Base-by-base conservation (phyloP, 2,113 vertebrate species). In the Calypte anna region DNA sequence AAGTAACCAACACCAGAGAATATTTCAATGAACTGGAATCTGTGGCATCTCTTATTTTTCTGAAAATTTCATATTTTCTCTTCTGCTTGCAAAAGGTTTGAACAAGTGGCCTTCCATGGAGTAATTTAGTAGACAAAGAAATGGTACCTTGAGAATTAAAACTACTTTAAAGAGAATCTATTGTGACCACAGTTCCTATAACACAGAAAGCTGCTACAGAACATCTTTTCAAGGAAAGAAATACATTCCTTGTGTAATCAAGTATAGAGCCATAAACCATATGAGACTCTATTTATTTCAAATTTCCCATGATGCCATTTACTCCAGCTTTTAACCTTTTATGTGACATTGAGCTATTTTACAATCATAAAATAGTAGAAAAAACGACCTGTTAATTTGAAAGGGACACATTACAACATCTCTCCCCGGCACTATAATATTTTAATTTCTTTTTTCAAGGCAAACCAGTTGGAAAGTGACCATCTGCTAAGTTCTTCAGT, bases 401-500 rank as follows among this genome's bases (percentile, higher is more conserved):
- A 97, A 97, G 91, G 94, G 93, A 98, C 86, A 97, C 94, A 98
- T 98, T 98, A 98, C 77, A 95, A 94, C 73, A 95, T 85, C 96
- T 98, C 98, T 99, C 98, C 92, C 96, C 46, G 97, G 98, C 96
- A 94, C 97, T 94, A 97, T 98, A 98, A 98, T 97, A 97, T 98
- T 98, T 98, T 98, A 98, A 98, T 98, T 98, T 95, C 96, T 97
- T 97, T 97, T 98, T 97, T 97, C 97, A 98, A 98, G 98, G 97
- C 97, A 98, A 98, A 98, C 98, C 97, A 98, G 97, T 98, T 98
- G 97, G 98, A 99, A 98, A 99, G 98, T 98, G 98, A 98, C 98
- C 98, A 98, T 98, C 98, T 99, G 98, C 97, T 98, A 97, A 97
- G 94, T 97, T 96, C 97, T 94, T 94, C 96, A 97, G 92, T 96